Conservation (phyloP, 1,140 invertebrate species). For the Apis laboriosa region DNA sequence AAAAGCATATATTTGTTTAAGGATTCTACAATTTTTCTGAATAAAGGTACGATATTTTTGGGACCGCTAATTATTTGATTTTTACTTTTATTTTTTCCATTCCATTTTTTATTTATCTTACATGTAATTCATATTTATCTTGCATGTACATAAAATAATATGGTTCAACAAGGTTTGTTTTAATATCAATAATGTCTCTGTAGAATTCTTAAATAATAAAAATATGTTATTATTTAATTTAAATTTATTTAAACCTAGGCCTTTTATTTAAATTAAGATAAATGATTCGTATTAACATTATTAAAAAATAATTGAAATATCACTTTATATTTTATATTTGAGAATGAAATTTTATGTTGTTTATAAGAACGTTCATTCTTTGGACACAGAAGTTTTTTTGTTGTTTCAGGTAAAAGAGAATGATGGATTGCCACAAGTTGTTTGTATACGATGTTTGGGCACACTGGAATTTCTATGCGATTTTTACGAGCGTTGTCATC, state of each 20-base stretch:
- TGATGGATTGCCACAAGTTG: conserved; percentile 63
- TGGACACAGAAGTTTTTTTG: conserved; percentile 10
- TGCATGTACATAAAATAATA: background rate
- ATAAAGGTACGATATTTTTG: conserved; percentile 76
- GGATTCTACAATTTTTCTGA: conserved; percentile 67
- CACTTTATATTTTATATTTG: background rate
- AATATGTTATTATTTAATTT: background rate
- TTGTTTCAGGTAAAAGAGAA: conserved; percentile 68
- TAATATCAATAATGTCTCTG: background rate
- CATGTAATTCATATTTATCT: background rate
- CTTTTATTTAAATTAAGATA: background rate
- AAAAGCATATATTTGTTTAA: conserved; percentile 56
- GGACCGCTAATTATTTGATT: conserved; percentile 40
- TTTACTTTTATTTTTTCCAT: background rate
- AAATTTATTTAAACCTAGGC: background rate
- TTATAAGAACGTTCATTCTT: background rate
- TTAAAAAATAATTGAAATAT: background rate
- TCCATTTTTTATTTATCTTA: background rate
- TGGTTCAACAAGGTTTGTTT: background rate
- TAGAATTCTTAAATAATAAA: background rate
- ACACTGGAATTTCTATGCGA: conserved; percentile 70
- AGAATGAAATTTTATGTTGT: background rate
- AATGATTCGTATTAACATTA: background rate
- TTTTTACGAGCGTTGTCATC: conserved; percentile 65
- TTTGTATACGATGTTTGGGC: conserved; percentile 68